phyloP scores from a whole-genome alignment of 2,888 invertebrate species.

The Pogonocherus hispidulus region DNA sequence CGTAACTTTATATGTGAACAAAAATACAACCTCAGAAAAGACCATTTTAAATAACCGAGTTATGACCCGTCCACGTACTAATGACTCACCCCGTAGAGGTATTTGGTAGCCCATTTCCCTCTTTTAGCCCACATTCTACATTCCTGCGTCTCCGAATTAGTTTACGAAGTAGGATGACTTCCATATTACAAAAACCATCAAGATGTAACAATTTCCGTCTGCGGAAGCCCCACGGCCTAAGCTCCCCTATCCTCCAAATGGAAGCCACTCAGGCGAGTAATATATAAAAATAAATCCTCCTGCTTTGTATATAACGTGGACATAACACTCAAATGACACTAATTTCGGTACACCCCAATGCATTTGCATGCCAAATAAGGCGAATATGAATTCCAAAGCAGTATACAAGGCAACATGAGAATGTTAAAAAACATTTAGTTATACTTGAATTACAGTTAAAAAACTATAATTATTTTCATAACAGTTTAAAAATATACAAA shows the following conservation, averaged over 20 bases:
- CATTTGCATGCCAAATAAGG: constrained; percentile 16
- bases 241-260: no score
- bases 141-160: background rate
- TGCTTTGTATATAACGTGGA: constrained; percentile 20
- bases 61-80: no score
- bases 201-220: background rate
- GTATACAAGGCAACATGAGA: background rate
- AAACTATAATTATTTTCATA: no score
- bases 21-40: no score
- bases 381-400: constrained; percentile 2
- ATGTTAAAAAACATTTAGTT: no score
- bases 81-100: no score
- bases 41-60: no score
- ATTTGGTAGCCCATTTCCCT: no score
- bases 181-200: background rate
- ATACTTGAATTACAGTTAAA: no score
- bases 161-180: background rate
- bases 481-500: no score
- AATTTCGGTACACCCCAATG: constrained; percentile 25
- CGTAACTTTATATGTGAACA: no score
- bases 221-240: background rate
- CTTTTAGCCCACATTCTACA: background rate
- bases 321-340: constrained; percentile 24
- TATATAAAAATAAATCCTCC: constrained; percentile 48
- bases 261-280: constrained; percentile 43